Base-by-base conservation (phyloP, 2,888 invertebrate species). In the Cheilosia variabilis region DNA sequence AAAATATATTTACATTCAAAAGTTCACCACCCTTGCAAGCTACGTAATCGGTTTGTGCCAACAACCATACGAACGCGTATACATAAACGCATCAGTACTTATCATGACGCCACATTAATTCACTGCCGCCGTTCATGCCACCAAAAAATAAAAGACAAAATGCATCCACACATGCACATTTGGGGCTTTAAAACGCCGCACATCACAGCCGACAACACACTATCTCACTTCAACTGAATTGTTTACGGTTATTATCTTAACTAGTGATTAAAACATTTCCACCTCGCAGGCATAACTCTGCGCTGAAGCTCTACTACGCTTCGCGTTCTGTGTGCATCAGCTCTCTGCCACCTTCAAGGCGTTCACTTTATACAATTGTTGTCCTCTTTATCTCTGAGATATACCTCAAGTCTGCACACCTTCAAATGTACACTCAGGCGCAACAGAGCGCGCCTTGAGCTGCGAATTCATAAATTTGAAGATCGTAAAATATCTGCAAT, bases 401-500 rank as follows among this genome's bases (percentile, higher is more conserved):
- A 66, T 66, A 55, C 65, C 24, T 55, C 50, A 37, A 47, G 45
- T 60, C 37, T 52, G 52, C 43, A 66, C 71, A 53, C 71, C 60
- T 69, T 68, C 68, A 37, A 31, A 9, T 13, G 13, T 4, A 37
- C 13, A 37, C 37, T 13, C 50, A 57, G 5, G 7, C 22, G 2
- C 13, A 13, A 31, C 17, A 22, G n/a, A 65, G 10, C 19, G 10
- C 19, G 15, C 72, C 53, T 62, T 1, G 47, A 50, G 62, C 58
- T 58, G 58, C 31, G 53, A 84, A 72, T 75, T 84, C 55, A 84
- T 84, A 84, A 84, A 84, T 84, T 76, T 58, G 17, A 57, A 66
- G 53, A 84, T 84, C 71, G 75, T 84, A 84, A 84, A 84, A 84
- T 84, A 75, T 84, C 75, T 79, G 53, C 84, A 84, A 84, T 84